Evolutionary conservation across 2,888 invertebrate species (phyloP), one percentile per base, ranked within the genome.

Genomic region (Andrena haemorrhoa): DNA sequence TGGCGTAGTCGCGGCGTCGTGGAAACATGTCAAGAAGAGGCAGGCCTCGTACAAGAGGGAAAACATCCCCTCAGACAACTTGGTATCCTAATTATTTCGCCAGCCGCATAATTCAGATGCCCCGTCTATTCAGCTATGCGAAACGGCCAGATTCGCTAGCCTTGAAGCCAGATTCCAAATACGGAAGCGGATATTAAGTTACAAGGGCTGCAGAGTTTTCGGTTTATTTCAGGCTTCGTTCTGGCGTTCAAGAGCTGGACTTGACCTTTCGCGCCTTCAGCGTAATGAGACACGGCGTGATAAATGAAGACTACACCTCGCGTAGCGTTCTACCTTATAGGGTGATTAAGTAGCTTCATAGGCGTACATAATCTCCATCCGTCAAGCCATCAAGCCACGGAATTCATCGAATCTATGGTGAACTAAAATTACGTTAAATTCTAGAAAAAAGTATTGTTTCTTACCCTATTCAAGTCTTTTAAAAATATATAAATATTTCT

Each of bases 71-170:
- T 47, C 23, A 8, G 41, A 56, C 31, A n/a, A 56, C n/a, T 49
- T 8, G 72, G 82, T 31, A 82, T 75, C 33, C 72, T 64, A 76
- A 82, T 82, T 82, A 82, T 82, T 82, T 82, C 75, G 6, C 20
- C 66, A 23, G 33, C 49, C 61, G 58, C 82, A 82, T 82, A 71
- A 82, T 82, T 71, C 71, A 53, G 5, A 82, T 82, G 26, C 66
- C 63, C 49, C 56, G 26, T 29, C 70, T 49, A 66, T 51, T 75
- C 70, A 75, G 61, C 49, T 82, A 82, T 82, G 82, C 76, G 82
- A 82, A 71, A 71, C 66, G 56, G 65, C 12, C 6, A 63, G 58
- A 76, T 72, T 68, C 75, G n/a, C 23, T 41, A 65, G 41, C 64
- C 35, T 60, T 63, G 29, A 75, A 41, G 73, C 63, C 56, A 68